A percentile compares a stretch with the other conserved stretches of the same genome.
phyloP scores from a whole-genome alignment of 1,140 invertebrate species.

The Aphidius gifuensis region DNA sequence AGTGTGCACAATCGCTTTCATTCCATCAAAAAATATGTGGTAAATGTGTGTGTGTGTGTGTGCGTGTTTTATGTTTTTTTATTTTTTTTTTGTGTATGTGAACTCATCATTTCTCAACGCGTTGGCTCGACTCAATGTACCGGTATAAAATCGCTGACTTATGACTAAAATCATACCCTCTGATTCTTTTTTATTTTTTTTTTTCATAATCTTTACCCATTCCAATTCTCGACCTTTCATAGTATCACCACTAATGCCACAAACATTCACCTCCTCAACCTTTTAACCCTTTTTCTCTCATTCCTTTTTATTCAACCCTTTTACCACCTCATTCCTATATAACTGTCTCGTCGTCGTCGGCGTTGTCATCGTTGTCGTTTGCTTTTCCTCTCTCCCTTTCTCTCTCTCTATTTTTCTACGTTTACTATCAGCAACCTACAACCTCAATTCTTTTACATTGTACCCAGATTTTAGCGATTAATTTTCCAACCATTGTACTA shows the following conservation, averaged over 20 bases:
- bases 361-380: not conserved
- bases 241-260: not conserved
- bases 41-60: not conserved
- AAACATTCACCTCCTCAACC: conserved; percentile 7
- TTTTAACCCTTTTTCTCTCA: conserved; percentile 5
- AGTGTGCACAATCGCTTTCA: conserved; percentile 16
- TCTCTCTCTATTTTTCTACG: not conserved
- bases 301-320: conserved; percentile 25
- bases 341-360: no score
- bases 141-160: conserved; percentile 34
- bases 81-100: no score
- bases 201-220: conserved; percentile 16
- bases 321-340: not conserved
- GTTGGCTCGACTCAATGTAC: conserved; percentile 31
- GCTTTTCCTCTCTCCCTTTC: conserved; percentile 9
- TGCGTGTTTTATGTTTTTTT: no score
- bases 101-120: conserved; percentile 1
- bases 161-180: conserved; percentile 30
- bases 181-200: conserved; percentile 14
- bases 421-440: conserved; percentile 4
- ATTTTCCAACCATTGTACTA: conserved; percentile 45
- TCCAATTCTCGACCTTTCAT: conserved; percentile 1
- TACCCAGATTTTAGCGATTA: conserved; percentile 54
- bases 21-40: conserved; percentile 4
- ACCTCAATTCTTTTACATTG: conserved; percentile 48